These are phyloP conservation scores for Horisme vitalbata DNA, from an alignment of 2,888 invertebrate genomes.

Conservation along the genomic window DNA sequence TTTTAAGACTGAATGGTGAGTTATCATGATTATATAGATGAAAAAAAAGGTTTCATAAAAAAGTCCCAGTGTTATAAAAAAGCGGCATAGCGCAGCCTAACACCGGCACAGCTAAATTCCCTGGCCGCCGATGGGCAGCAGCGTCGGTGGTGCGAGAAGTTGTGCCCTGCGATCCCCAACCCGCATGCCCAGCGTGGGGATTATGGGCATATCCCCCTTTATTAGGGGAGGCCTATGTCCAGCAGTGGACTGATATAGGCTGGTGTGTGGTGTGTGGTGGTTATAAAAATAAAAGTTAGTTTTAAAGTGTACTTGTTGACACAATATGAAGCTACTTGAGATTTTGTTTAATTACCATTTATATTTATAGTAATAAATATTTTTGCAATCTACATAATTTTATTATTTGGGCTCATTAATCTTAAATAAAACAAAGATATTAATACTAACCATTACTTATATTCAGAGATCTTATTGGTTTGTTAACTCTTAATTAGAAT, in stretches of 20 bases:
- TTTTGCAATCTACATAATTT: constrained; percentile 19
- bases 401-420: constrained; percentile 4
- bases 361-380: constrained; percentile 30
- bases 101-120: too few relatives aligned
- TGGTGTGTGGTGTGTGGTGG: too few relatives aligned
- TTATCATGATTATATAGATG: constrained; percentile 10
- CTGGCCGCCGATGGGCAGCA: too few relatives aligned
- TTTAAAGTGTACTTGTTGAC: background rate
- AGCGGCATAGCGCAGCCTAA: background rate
- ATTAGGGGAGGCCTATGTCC: too few relatives aligned
- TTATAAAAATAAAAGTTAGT: too few relatives aligned
- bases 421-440: background rate
- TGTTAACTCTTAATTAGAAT: constrained; percentile 67
- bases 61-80: constrained; percentile 20
- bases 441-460: constrained; percentile 16
- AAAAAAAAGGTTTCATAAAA: constrained; percentile 9
- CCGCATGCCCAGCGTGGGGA: too few relatives aligned
- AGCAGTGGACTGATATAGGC: too few relatives aligned
- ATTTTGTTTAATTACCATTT: constrained; percentile 19
- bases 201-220: too few relatives aligned
- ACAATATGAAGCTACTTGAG: constrained; percentile 12
- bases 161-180: too few relatives aligned
- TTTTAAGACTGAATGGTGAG: constrained; percentile 23
- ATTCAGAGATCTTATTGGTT: constrained; percentile 10
- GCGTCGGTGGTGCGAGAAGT: too few relatives aligned